A percentile compares a stretch with the other conserved stretches of the same genome.
These are phyloP conservation scores for Seladonia tumulorum DNA, from an alignment of 2,888 invertebrate genomes.

Conservation along the genomic window DNA sequence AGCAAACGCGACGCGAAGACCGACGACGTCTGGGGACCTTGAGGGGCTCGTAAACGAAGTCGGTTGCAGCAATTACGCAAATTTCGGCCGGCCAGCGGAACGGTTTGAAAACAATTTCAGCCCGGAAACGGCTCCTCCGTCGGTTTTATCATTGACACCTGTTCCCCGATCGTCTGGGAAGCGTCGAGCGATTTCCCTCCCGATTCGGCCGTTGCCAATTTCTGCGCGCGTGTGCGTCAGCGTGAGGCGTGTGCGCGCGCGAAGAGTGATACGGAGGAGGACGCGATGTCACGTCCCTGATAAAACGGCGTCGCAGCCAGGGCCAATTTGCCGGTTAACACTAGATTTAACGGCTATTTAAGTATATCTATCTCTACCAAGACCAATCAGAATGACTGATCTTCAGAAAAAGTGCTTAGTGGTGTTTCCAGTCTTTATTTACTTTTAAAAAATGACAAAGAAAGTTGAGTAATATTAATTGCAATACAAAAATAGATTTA, in stretches of 20 bases:
- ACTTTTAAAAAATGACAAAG: too few species aligned
- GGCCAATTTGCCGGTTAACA: conserved; percentile 49
- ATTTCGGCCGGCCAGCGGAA: conserved; percentile 22
- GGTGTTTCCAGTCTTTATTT: too few species aligned
- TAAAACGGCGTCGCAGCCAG: not conserved
- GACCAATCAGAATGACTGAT: too few species aligned
- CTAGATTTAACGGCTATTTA: too few species aligned
- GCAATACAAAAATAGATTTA: too few species aligned
- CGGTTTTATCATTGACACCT: conserved; percentile 66
- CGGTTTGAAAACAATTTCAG: conserved; percentile 55
- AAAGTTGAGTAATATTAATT: too few species aligned
- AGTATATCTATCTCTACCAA: too few species aligned
- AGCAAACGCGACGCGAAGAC: not conserved
- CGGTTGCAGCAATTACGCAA: conserved; percentile 33
- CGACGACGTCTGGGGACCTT: not conserved
- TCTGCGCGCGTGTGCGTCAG: not conserved
- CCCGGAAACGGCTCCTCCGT: conserved; percentile 50
- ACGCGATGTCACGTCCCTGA: conserved; percentile 5
- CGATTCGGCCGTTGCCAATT: conserved; percentile 63
- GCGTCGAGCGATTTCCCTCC: conserved; percentile 14
- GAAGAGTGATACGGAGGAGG: not conserved
- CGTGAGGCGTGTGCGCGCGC: not conserved
- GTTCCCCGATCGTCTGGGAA: conserved; percentile 57
- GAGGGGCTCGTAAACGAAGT: conserved; percentile 3
- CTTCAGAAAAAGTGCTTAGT: too few species aligned